Evolutionary conservation across 1,140 invertebrate species (phyloP).

Genomic region (Asbolus verrucosus): DNA sequence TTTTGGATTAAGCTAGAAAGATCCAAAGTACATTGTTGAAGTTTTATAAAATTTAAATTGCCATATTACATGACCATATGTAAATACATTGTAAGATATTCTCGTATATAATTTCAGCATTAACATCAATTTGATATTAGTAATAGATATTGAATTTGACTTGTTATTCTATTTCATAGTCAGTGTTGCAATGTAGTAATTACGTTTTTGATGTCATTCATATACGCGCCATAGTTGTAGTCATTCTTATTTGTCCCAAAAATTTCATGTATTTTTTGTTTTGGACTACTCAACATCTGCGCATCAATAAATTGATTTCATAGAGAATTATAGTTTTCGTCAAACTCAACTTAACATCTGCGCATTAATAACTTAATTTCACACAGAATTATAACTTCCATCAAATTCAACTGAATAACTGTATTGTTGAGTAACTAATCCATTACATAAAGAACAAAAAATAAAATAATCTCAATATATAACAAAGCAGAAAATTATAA

Average conservation of each 20-base stretch:
- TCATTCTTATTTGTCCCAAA: not conserved
- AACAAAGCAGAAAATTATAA: slow-evolving; percentile 2
- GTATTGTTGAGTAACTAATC: not conserved
- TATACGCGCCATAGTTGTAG: slow-evolving; percentile 16
- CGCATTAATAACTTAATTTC: slow-evolving; percentile 3
- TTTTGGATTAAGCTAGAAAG: not conserved
- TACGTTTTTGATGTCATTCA: slow-evolving; percentile 23
- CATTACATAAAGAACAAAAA: not conserved
- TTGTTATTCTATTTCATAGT: slow-evolving; percentile 26
- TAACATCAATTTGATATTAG: slow-evolving; percentile 16
- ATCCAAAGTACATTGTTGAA: slow-evolving; percentile 20
- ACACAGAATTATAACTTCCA: not conserved
- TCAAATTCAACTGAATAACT: not conserved
- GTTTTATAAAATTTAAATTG: slow-evolving; percentile 20
- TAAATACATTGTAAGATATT: slow-evolving; percentile 16
- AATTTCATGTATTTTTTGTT: slow-evolving; percentile 35
- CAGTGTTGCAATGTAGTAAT: slow-evolving; percentile 16
- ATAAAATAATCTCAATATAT: slow-evolving; percentile 12
- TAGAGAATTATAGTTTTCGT: not conserved
- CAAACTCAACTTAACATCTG: not conserved
- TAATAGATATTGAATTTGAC: not conserved
- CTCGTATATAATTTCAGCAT: not conserved
- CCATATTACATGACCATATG: slow-evolving; percentile 7
- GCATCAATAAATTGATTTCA: slow-evolving; percentile 40
- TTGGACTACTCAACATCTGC: slow-evolving; percentile 1